A percentile compares a stretch with the other conserved stretches of the same genome.
Evolutionary conservation across 2,113 vertebrate species (phyloP).

Genomic region (Riparia riparia): DNA sequence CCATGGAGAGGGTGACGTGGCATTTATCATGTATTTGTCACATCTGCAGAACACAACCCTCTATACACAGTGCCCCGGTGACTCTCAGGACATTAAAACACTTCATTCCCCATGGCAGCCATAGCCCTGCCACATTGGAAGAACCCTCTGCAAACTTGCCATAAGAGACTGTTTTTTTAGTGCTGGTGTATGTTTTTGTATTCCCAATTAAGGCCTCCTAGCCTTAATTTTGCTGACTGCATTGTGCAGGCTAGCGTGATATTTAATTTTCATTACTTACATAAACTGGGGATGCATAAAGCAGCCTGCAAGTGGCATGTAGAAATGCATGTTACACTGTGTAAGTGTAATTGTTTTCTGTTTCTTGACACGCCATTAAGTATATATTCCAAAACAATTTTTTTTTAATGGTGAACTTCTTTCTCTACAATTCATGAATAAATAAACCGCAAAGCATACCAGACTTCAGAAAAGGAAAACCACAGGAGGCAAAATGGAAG

Average conservation of each 20-base stretch:
- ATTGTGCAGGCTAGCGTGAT: background rate
- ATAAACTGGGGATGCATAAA: background rate
- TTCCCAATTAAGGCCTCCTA: background rate
- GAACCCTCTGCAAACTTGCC: background rate
- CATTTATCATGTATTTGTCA: background rate
- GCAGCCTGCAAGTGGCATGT: background rate
- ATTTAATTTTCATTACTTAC: conserved; percentile 11
- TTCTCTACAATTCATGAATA: conserved; percentile 24
- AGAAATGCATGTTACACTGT: background rate
- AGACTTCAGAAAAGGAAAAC: conserved; percentile 28
- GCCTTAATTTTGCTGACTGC: background rate
- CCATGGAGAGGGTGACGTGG: background rate
- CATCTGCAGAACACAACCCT: background rate
- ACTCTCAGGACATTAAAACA: background rate
- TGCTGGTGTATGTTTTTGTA: background rate
- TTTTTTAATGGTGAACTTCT: background rate
- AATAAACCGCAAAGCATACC: background rate
- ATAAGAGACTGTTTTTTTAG: background rate
- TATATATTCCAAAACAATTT: background rate
- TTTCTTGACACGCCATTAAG: background rate
- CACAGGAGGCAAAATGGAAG: conserved; percentile 26
- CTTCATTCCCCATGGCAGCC: background rate
- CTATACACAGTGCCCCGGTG: background rate
- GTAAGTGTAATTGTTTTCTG: background rate
- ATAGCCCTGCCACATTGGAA: accelerated